Evolutionary conservation across 2,113 vertebrate genomes (phyloP).

Genomic region (Erpornis zantholeuca): DNA sequence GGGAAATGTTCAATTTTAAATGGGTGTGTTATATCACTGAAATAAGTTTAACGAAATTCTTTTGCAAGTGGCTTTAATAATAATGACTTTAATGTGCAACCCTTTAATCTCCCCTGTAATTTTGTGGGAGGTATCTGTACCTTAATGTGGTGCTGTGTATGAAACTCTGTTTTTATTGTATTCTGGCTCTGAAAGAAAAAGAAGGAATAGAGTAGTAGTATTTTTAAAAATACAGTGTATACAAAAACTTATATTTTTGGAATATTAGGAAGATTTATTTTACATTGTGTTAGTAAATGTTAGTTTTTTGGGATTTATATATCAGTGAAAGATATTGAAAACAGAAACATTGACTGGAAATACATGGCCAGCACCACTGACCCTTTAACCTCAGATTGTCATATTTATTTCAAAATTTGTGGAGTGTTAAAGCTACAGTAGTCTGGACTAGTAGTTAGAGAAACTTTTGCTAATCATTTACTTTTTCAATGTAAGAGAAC

Average conservation of each 20-base stretch:
- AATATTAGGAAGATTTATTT: not conserved
- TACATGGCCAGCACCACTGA: not conserved
- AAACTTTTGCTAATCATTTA: not conserved
- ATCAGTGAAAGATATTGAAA: not conserved
- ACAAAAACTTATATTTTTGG: not conserved
- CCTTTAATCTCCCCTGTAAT: not conserved
- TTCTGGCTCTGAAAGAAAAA: not conserved
- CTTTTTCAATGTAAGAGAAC: not conserved
- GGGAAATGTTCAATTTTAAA: not conserved
- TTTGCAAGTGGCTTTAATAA: not conserved
- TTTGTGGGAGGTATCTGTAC: not conserved
- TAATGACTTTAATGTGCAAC: not conserved
- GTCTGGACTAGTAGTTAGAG: not conserved
- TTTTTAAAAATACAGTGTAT: not conserved
- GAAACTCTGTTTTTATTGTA: not conserved
- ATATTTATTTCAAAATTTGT: not conserved
- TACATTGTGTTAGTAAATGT: not conserved
- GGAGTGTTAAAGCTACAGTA: slow-evolving; percentile 3
- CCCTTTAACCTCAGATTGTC: not conserved
- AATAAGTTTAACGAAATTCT: not conserved
- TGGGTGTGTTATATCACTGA: not conserved
- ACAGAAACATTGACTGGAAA: not conserved
- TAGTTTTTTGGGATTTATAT: not conserved
- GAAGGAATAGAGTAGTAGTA: not conserved
- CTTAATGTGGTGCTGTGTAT: not conserved